Evolutionary conservation across 2,888 invertebrate genomes (phyloP), one percentile per base, ranked within the genome.

Genomic region (Ptychoptera contaminata): DNA sequence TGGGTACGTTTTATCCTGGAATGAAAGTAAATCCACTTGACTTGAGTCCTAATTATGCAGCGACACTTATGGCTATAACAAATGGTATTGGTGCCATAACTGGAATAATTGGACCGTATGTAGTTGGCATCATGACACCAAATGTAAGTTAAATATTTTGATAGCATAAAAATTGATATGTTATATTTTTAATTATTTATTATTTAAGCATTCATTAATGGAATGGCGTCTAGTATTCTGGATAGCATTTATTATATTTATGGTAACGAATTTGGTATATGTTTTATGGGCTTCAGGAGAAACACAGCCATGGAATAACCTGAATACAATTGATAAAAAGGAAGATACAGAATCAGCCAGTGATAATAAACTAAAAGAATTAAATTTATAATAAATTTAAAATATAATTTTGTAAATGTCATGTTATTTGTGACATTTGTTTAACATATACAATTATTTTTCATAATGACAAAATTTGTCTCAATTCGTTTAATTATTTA

Each of bases 181-280:
- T n/a, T 31, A 11, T 11, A 23, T 38, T 6, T n/a, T 37, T 37
- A 16, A 32, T n/a, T 15, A 30, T 9, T 31, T 15, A 40, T 35
- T 15, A 15, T 37, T 43, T 40, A 60, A 77, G 77, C 72, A 77
- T 40, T 70, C 73, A 1, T 54, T 80, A 8, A 59, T 62, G 15
- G 75, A 85, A 66, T 88, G 88, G 88, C 70, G 79, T 16, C 55
- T 72, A 0, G 85, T 87, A 0, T 87, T 87, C 60, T 85, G 86
- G 82, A 77, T 87, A 32, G 77, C 84, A 37, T 70, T 83, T 8
- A 76, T 57, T 0, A 73, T 86, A 3, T 72, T 86, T 48, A 61
- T 75, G 1, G 47, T 73, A 1, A 80, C 84, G 2, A 82, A 82
- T 55, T 35, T 79, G 0, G 56, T 84, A 8, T 88, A 80, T 60